phyloP scores from a whole-genome alignment of 2,113 vertebrate genomes.

The Gnathonemus echidnorhynchus region DNA sequence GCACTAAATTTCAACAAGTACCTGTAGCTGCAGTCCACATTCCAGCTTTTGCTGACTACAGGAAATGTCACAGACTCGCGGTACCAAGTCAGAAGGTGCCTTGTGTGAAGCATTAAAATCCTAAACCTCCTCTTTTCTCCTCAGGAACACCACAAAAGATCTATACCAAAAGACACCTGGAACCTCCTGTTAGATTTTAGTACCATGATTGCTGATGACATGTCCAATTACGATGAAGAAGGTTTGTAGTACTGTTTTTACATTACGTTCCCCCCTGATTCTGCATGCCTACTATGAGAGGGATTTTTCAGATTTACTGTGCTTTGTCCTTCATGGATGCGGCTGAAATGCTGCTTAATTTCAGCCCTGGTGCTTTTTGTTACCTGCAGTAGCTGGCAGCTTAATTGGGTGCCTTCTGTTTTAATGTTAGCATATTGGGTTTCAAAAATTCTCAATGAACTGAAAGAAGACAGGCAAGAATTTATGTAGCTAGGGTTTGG shows the following conservation, averaged over 20 bases:
- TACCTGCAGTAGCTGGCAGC: neutral
- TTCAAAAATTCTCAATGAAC: neutral
- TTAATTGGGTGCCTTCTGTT: neutral
- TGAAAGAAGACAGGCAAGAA: neutral
- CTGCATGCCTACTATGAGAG: neutral
- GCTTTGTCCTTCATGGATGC: neutral
- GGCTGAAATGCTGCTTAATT: neutral
- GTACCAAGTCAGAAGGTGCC: neutral
- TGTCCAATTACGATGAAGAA: conserved; percentile 83
- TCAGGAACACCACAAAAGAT: conserved; percentile 80
- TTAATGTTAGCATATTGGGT: neutral
- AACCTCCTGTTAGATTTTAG: conserved; percentile 82
- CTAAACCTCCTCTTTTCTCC: neutral
- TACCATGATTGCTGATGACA: conserved; percentile 80
- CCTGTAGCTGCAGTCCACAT: neutral
- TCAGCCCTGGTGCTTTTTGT: neutral
- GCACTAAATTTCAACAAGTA: neutral
- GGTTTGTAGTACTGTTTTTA: conserved; percentile 47
- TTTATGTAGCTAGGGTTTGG: neutral
- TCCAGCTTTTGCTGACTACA: neutral
- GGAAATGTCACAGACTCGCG: neutral
- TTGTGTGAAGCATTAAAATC: neutral
- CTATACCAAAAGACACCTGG: conserved; percentile 81
- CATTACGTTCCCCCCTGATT: neutral
- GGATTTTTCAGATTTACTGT: neutral